phyloP scores from a whole-genome alignment of 2,888 invertebrate genomes.

The Drosophila mimetica region DNA sequence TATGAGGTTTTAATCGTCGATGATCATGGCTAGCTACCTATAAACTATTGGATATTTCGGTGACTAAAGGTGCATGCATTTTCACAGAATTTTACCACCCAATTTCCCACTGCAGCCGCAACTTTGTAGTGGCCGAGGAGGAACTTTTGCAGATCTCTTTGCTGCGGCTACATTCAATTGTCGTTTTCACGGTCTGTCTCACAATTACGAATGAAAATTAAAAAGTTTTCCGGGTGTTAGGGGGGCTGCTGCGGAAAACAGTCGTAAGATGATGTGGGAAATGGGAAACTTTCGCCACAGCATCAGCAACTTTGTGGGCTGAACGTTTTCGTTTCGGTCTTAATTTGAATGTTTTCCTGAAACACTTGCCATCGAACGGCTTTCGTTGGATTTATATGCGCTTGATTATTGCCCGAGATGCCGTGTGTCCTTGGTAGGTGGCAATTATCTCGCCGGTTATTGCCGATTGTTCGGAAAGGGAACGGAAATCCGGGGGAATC shows the following conservation, averaged over 20 bases:
- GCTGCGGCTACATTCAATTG: constrained; percentile 34
- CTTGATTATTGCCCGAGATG: constrained; percentile 8
- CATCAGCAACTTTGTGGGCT: constrained; percentile 25
- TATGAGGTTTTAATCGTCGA: no score
- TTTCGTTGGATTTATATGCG: constrained; percentile 9
- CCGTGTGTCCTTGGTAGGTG: constrained; percentile 11
- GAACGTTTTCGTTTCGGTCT: constrained; percentile 11
- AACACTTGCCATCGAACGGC: neutral
- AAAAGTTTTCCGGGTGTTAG: constrained; percentile 25
- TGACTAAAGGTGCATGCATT: no score
- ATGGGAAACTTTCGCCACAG: neutral
- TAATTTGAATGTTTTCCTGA: constrained; percentile 17
- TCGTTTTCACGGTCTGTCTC: constrained; percentile 28
- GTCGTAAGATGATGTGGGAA: constrained; percentile 3
- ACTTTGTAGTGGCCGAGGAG: constrained; percentile 6
- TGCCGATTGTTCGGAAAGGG: neutral
- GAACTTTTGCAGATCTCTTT: constrained; percentile 18
- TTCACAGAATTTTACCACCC: neutral
- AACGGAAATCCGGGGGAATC: neutral
- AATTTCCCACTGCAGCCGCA: constrained; percentile 5
- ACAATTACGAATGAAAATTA: constrained; percentile 35
- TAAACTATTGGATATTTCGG: no score
- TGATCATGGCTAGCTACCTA: no score
- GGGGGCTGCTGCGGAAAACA: neutral
- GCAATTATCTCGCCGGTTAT: constrained; percentile 19